A percentile compares a stretch with the other conserved stretches of the same genome.
These are phyloP conservation scores for Centroberyx gerrardi DNA, from an alignment of 2,797 vertebrate genomes.

Conservation along the genomic window DNA sequence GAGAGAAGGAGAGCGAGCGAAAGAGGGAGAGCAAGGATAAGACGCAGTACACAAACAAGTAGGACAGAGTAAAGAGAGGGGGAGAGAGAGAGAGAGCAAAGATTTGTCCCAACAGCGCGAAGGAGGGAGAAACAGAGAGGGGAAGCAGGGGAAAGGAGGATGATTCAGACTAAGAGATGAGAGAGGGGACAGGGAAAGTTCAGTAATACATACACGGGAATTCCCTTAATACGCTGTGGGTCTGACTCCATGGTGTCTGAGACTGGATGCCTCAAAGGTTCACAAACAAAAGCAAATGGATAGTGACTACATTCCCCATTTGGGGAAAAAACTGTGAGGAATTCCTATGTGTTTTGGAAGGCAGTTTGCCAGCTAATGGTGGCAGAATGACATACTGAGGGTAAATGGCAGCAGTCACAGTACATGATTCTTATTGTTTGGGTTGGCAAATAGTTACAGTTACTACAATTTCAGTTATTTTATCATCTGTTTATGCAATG, in stretches of 20 bases:
- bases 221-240: constrained; percentile 31
- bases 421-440: too few species aligned
- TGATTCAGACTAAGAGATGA: constrained; percentile 57
- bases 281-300: constrained; percentile 2
- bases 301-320: too few species aligned
- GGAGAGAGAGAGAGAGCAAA: constrained; percentile 20
- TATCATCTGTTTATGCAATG: too few species aligned
- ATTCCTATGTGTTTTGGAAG: neutral
- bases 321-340: neutral
- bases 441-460: too few species aligned
- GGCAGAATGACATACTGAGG: too few species aligned
- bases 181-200: constrained; percentile 28
- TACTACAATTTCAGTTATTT: too few species aligned
- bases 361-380: neutral
- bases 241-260: neutral
- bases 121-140: constrained; percentile 6
- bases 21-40: neutral
- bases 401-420: too few species aligned
- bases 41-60: neutral
- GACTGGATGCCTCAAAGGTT: neutral
- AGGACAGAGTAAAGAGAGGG: constrained; percentile 11
- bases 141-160: neutral
- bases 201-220: constrained; percentile 65
- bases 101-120: constrained; percentile 9
- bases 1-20: neutral